A percentile compares a stretch with the other conserved stretches of the same genome.
phyloP scores from a whole-genome alignment of 2,113 vertebrate genomes.

The Pica pica region DNA sequence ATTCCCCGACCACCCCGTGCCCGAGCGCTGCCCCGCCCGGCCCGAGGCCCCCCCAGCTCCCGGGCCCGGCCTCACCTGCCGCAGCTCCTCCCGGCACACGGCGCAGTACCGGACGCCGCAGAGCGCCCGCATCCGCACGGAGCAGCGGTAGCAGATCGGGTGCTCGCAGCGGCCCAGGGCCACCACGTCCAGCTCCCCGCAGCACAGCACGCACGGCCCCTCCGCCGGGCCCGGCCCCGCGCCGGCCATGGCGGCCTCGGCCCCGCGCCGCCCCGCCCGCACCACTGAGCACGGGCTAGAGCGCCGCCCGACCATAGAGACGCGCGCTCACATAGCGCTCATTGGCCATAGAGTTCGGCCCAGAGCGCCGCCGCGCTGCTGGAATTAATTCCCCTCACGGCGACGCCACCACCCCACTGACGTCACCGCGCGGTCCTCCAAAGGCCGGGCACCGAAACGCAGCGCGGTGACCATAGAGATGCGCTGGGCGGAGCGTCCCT shows the following conservation, averaged over 20 bases:
- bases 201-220: conserved; percentile 88
- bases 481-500: not conserved
- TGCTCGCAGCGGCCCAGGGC: conserved; percentile 95
- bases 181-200: conserved; percentile 89
- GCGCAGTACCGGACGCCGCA: conserved; percentile 97
- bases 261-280: conserved; percentile 51
- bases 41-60: not conserved
- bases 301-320: conserved; percentile 28
- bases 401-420: not conserved
- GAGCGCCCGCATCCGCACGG: conserved; percentile 95
- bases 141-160: conserved; percentile 95
- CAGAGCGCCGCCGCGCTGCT: not conserved
- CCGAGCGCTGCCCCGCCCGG: not conserved
- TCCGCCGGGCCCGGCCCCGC: conserved; percentile 43
- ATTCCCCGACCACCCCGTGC: not conserved
- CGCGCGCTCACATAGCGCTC: fast-evolving
- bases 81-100: conserved; percentile 94
- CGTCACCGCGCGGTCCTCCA: not conserved
- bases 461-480: not conserved
- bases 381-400: fast-evolving
- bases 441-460: not conserved
- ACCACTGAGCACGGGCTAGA: conserved; percentile 19
- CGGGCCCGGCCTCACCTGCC: conserved; percentile 79
- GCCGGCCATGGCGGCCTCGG: conserved; percentile 46
- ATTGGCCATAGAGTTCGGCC: not conserved